Base-by-base conservation (phyloP, 2,113 vertebrate species). In the Copsychus sechellarum region DNA sequence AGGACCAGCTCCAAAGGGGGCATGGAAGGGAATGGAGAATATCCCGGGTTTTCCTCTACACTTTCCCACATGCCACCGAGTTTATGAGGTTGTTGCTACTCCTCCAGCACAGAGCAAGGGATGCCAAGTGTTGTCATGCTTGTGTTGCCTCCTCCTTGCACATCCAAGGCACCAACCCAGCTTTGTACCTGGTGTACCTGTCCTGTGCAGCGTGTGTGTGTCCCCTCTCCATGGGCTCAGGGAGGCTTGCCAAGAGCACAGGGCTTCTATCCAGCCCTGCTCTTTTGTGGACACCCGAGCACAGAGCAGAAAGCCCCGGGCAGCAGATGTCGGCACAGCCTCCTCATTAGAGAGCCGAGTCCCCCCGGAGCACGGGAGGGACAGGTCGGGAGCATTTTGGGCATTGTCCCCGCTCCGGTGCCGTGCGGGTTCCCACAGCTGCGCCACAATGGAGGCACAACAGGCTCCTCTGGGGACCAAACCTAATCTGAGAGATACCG, bases 401-500 rank as follows among this genome's bases (percentile, higher is more conserved):
- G 81, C 81, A 83, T 97, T 97, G 96, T 97, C 91, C 89, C 73
- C 8, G 33, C 50, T 47, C 84, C 77, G 14, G 78, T 85, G 93
- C 91, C 28, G 47, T 72, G 70, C 12, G 70, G 5, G 95, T 95
- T 98, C 98, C 98, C 98, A 98, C 97, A 94, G 97, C 95, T 69
- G 34, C 36, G 0, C 72, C 88, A 98, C 97, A 98, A 98, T 95
- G 96, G 79, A 96, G 89, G 77, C 95, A 97, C 94, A 81, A 89
- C 96, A 53, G 92, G 92, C 66, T 94, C 89, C 97, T 97, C 85
- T 54, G 70, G 98, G 98, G 98, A 97, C 36, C 93, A 97, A 98
- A 98, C 93, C 92, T 97, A 97, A 98, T 98, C 69, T 51, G 89
- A 88, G 97, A 97, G 96, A 96, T 96, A 98, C 96, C n/a, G 65